Evolutionary conservation across 2,113 vertebrate species (phyloP).

Genomic region (Gymnobelideus leadbeateri): DNA sequence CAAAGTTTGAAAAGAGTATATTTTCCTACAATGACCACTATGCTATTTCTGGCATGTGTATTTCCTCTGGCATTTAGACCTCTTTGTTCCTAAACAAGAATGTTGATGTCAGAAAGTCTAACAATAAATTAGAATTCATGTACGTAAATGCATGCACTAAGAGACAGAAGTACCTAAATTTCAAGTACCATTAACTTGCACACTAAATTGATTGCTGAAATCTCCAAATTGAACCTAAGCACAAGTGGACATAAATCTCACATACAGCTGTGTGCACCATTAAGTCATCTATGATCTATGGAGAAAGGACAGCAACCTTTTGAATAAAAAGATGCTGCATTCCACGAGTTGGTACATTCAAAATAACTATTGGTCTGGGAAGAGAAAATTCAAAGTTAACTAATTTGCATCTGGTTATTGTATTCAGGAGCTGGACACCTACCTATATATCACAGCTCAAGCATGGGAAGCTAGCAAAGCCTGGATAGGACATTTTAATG

Average conservation of each 20-base stretch:
- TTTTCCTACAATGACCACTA: not conserved
- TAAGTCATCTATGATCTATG: slow-evolving; percentile 3
- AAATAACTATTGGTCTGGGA: not conserved
- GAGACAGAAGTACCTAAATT: slow-evolving; percentile 9
- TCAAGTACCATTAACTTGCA: slow-evolving; percentile 10
- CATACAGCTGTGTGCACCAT: not conserved
- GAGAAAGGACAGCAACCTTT: not conserved
- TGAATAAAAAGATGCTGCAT: not conserved
- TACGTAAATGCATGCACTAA: not conserved
- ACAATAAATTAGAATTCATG: not conserved
- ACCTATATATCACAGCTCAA: not conserved
- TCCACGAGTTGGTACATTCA: not conserved
- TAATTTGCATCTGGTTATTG: not conserved
- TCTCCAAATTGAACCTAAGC: slow-evolving; percentile 1
- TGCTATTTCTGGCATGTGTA: not conserved
- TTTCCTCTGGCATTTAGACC: not conserved
- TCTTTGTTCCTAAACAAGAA: not conserved
- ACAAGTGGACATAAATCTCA: not conserved
- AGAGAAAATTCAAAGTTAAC: not conserved
- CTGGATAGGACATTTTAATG: not conserved
- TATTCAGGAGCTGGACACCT: not conserved
- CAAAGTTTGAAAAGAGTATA: not conserved
- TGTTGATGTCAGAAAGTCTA: not conserved
- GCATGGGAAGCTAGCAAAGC: not conserved
- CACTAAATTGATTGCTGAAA: not conserved